A percentile compares a stretch with the other conserved stretches of the same genome.
Evolutionary conservation across 1,140 invertebrate genomes (phyloP).

Genomic region (Chelonus insularis): DNA sequence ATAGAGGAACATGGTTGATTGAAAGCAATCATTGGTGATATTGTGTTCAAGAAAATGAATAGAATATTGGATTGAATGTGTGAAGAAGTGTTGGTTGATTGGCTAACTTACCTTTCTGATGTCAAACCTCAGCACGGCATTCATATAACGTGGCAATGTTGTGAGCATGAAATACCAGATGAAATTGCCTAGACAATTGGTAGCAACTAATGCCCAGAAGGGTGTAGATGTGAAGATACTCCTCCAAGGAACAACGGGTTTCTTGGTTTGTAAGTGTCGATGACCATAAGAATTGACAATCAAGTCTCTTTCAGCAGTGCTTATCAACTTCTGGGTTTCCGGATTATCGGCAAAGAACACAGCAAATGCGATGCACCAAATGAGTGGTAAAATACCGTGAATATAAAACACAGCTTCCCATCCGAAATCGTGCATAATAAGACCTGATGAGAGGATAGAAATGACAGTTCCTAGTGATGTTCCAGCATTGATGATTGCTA

Average conservation of each 20-base stretch:
- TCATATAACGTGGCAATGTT: constrained; percentile 90
- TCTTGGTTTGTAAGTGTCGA: constrained; percentile 44
- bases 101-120: constrained; percentile 70
- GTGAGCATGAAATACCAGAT: constrained; percentile 93
- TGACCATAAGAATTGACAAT: constrained; percentile 65
- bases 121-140: constrained; percentile 84
- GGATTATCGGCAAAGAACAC: constrained; percentile 72
- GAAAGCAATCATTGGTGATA: no score
- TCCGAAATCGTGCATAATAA: constrained; percentile 66
- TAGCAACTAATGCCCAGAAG: constrained; percentile 71
- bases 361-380: constrained; percentile 73
- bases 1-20: no score
- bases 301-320: constrained; percentile 66
- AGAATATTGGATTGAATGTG: no score
- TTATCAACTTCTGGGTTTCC: constrained; percentile 73
- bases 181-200: constrained; percentile 83
- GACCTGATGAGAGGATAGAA: constrained; percentile 72
- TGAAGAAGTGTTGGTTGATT: no score
- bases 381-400: constrained; percentile 69
- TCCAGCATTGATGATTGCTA: constrained; percentile 68
- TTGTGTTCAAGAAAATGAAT: no score
- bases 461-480: constrained; percentile 78
- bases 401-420: constrained; percentile 83
- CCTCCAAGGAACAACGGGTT: constrained; percentile 66
- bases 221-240: constrained; percentile 72